phyloP scores from a whole-genome alignment of 2,113 vertebrate genomes.

The Nibea coibor region DNA sequence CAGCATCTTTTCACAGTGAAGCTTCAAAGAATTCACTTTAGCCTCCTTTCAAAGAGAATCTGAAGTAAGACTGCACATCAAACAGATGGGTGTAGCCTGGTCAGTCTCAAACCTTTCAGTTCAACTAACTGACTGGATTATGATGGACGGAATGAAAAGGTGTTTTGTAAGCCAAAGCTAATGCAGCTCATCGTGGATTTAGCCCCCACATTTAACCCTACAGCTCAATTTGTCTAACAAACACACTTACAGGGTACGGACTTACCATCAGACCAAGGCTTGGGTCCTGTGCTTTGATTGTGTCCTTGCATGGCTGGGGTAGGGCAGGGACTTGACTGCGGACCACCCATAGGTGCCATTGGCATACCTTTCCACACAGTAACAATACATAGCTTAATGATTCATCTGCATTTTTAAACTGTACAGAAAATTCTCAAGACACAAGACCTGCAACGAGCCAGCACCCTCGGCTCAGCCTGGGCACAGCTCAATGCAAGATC shows the following conservation, averaged over 20 bases:
- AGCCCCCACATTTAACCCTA: too few species aligned
- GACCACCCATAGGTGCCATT: slow-evolving; percentile 83
- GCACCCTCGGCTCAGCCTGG: too few species aligned
- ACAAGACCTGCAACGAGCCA: too few species aligned
- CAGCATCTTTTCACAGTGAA: neutral
- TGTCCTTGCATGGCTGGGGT: slow-evolving; percentile 84
- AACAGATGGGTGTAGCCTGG: neutral
- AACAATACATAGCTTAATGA: neutral
- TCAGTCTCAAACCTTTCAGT: neutral
- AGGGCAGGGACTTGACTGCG: slow-evolving; percentile 80
- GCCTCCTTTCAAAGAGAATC: slow-evolving; percentile 16
- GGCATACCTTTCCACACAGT: slow-evolving; percentile 81
- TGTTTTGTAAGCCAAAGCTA: neutral
- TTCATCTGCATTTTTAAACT: neutral
- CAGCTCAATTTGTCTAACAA: accelerated
- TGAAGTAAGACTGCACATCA: slow-evolving; percentile 27
- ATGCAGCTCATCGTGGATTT: neutral
- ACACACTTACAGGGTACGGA: slow-evolving; percentile 45
- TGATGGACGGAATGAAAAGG: neutral
- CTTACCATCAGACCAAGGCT: slow-evolving; percentile 89
- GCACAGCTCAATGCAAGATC: too few species aligned
- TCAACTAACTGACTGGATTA: neutral
- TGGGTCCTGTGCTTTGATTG: slow-evolving; percentile 81
- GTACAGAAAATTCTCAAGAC: too few species aligned
- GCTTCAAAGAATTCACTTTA: slow-evolving; percentile 6